A percentile compares a stretch with the other conserved stretches of the same genome.
phyloP scores from a whole-genome alignment of 2,888 invertebrate genomes.

The Augochlorella aurata region DNA sequence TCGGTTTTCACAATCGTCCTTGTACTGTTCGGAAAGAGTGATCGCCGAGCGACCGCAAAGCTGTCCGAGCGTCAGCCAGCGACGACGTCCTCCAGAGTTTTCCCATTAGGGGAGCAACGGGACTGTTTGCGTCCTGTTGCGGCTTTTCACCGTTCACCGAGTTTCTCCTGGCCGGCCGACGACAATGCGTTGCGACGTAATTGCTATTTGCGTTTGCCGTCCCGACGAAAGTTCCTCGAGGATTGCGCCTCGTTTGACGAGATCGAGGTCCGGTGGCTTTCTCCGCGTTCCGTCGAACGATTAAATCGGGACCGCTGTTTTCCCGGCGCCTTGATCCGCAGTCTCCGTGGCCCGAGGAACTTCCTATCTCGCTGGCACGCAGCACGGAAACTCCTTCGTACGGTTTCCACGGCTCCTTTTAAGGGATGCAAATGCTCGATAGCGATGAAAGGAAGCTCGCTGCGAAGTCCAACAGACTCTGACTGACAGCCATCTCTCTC shows the following conservation, averaged over 20 bases:
- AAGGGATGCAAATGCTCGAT: slow-evolving; percentile 12
- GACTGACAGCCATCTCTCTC: not conserved
- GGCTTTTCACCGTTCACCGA: slow-evolving; percentile 26
- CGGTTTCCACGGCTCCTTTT: not conserved
- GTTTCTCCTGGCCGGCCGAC: not conserved
- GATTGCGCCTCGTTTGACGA: slow-evolving; percentile 19
- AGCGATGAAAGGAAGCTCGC: not conserved
- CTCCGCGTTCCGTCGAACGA: not conserved
- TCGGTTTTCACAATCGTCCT: not conserved
- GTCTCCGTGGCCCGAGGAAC: slow-evolving; percentile 2
- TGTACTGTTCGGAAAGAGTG: not conserved
- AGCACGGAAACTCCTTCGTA: slow-evolving; percentile 13
- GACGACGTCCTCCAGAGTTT: slow-evolving; percentile 48
- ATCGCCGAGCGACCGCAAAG: not conserved
- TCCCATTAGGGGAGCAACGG: slow-evolving; percentile 50
- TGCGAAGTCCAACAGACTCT: slow-evolving; percentile 12
- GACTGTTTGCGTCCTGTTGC: slow-evolving; percentile 31
- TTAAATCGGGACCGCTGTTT: slow-evolving; percentile 24
- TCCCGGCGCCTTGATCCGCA: not conserved
- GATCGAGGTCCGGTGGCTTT: not conserved
- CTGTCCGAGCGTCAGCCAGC: slow-evolving; percentile 1
- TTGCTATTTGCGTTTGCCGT: slow-evolving; percentile 33
- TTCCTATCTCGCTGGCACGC: not conserved
- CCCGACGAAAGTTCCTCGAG: not conserved
- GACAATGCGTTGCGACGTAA: slow-evolving; percentile 31